Percentiles rank a stretch among this genome's conserved stretches.
Conservation (phyloP, 1,140 invertebrate species). For the Steinernema feltiae region DNA sequence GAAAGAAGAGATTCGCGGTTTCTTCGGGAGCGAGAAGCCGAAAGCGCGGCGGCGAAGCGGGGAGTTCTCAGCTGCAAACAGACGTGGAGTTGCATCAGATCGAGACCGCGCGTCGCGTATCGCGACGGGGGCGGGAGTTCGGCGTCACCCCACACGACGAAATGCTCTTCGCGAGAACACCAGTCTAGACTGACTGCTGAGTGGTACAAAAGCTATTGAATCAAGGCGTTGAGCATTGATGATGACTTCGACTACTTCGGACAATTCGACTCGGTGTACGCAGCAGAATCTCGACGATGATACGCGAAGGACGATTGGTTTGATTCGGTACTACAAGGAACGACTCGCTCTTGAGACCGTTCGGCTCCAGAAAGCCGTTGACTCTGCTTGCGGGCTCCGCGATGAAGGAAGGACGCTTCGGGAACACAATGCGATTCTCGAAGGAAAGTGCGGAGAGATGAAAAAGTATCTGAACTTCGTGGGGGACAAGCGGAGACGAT, state of each 20-base stretch:
- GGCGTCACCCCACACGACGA: no score
- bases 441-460: neutral
- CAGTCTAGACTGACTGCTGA: no score
- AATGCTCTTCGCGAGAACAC: no score
- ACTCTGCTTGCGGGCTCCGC: neutral
- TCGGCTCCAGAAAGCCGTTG: neutral
- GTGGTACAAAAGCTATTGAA: no score
- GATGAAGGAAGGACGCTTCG: neutral
- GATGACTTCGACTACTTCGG: neutral
- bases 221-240: no score
- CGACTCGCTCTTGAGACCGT: neutral
- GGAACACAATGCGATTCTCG: neutral
- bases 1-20: no score
- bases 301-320: neutral
- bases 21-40: no score
- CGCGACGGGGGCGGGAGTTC: no score
- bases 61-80: no score
- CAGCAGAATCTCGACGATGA: neutral
- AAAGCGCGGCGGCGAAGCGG: no score
- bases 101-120: no score
- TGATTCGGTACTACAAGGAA: conserved; percentile 8
- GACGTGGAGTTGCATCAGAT: no score
- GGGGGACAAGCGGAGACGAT: neutral
- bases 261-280: neutral
- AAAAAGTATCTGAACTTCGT: neutral